phyloP scores from a whole-genome alignment of 2,113 vertebrate species.

The Phodopus roborovskii region DNA sequence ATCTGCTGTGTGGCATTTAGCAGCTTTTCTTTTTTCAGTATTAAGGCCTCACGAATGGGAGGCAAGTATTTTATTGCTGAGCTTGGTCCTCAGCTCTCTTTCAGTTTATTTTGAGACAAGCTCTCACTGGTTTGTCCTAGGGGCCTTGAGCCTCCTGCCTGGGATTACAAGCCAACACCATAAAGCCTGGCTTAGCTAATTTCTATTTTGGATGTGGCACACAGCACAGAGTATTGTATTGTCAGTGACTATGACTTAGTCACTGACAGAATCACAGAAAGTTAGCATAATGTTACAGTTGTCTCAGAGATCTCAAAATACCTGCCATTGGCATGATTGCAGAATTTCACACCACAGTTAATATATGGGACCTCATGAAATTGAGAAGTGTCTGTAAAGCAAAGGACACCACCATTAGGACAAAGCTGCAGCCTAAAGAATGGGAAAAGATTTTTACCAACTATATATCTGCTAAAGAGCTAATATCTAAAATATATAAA shows the following conservation, averaged over 20 bases:
- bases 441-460: not conserved
- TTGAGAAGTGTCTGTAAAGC: not conserved
- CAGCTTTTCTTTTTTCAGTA: not conserved
- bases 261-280: not conserved
- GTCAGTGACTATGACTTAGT: not conserved
- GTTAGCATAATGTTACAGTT: not conserved
- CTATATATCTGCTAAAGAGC: not conserved
- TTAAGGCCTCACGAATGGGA: not conserved
- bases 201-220: constrained; percentile 10
- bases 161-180: not conserved
- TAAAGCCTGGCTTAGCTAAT: not conserved
- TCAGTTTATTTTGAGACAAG: not conserved
- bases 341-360: not conserved
- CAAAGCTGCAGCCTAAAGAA: not conserved
- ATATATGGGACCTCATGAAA: not conserved
- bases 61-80: not conserved
- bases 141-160: not conserved
- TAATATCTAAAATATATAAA: not conserved
- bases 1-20: not conserved
- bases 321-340: not conserved
- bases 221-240: not conserved
- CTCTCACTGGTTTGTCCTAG: not conserved
- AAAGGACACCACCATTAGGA: not conserved
- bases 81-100: not conserved
- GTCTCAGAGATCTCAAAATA: constrained; percentile 15